Evolutionary conservation across 2,797 vertebrate genomes (phyloP).

Genomic region (Zalophus californianus): DNA sequence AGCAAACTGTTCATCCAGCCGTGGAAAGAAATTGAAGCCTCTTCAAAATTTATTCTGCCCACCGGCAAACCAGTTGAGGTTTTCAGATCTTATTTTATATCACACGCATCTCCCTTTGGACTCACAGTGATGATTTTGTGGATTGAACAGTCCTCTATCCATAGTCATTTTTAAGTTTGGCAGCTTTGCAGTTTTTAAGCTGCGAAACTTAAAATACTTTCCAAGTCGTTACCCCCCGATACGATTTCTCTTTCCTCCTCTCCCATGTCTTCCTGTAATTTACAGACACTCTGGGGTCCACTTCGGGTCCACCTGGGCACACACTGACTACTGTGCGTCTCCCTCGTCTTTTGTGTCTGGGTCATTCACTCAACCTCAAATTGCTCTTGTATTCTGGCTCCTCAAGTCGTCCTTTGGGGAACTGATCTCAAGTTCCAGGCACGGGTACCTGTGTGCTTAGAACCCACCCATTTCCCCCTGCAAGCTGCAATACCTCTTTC

Average conservation of each 20-base stretch:
- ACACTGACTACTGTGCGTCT: neutral
- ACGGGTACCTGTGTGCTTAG: neutral
- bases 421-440: neutral
- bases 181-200: neutral
- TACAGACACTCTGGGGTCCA: neutral
- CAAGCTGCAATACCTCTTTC: neutral
- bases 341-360: neutral
- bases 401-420: neutral
- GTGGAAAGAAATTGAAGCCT: constrained; percentile 3
- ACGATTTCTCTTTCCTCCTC: neutral
- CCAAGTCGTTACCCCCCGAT: neutral
- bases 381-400: neutral
- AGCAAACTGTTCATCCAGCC: neutral
- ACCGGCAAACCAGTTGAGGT: neutral
- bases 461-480: neutral
- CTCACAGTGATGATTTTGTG: neutral
- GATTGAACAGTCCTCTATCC: neutral
- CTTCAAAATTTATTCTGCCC: constrained; percentile 44
- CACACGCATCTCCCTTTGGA: neutral
- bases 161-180: neutral
- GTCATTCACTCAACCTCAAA: neutral
- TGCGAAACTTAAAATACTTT: constrained; percentile 14
- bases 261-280: neutral
- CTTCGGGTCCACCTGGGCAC: neutral
- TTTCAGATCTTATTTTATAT: constrained; percentile 39